These are phyloP conservation scores for Tragelaphus buxtoni DNA, from an alignment of 2,113 vertebrate species.

Conservation along the genomic window DNA sequence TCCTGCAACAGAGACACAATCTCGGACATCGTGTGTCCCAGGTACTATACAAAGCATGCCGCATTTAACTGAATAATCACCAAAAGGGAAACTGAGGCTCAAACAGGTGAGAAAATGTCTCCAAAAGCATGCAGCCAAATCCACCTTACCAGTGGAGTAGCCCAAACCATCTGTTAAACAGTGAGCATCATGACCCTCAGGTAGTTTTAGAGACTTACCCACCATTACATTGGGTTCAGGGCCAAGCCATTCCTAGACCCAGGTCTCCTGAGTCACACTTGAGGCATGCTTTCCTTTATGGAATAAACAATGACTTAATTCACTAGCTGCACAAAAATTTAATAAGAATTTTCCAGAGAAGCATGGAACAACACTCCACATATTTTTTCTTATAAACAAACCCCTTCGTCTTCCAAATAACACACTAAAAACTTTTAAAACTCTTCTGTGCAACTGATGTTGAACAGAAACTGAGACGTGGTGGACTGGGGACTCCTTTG, in stretches of 20 bases:
- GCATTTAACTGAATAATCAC: not conserved
- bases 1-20: not conserved
- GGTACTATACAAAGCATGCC: not conserved
- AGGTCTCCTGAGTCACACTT: not conserved
- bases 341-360: slow-evolving; percentile 47
- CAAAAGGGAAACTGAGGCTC: not conserved
- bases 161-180: not conserved
- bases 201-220: not conserved
- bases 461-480: not conserved
- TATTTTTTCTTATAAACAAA: slow-evolving; percentile 33
- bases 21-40: not conserved
- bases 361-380: not conserved
- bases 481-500: not conserved
- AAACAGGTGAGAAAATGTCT: not conserved
- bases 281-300: not conserved
- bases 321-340: slow-evolving; percentile 37
- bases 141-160: not conserved
- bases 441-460: not conserved
- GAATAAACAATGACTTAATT: slow-evolving; percentile 57
- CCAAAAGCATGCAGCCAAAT: not conserved
- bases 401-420: slow-evolving; percentile 5
- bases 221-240: not conserved
- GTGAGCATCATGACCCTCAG: not conserved
- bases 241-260: not conserved
- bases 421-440: not conserved